phyloP scores from a whole-genome alignment of 2,113 vertebrate species.

The Macquaria ambigua region DNA sequence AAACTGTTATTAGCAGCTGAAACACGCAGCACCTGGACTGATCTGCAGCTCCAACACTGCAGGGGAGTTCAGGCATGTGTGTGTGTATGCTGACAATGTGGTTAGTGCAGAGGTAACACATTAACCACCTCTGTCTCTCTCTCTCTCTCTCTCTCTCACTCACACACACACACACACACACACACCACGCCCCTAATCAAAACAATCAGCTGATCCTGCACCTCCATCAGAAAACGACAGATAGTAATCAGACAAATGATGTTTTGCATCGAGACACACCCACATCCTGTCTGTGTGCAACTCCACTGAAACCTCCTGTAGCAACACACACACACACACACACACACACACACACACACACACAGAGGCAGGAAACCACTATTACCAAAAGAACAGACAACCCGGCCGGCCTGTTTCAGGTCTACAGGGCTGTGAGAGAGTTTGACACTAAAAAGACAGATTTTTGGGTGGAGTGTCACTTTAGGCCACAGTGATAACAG shows the following conservation, averaged over 20 bases:
- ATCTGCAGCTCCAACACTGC: constrained; percentile 8
- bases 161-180: constrained; percentile 6
- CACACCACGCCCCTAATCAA: constrained; percentile 29
- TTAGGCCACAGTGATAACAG: too few species aligned
- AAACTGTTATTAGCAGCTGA: constrained; percentile 9
- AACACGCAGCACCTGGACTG: constrained; percentile 9
- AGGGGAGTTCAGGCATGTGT: not conserved
- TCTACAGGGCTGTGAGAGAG: not conserved
- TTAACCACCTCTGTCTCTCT: not conserved
- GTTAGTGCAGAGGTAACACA: not conserved
- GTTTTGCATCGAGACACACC: not conserved
- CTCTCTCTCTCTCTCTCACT: too few species aligned
- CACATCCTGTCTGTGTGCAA: not conserved
- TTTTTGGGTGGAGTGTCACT: too few species aligned
- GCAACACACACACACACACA: constrained; percentile 10
- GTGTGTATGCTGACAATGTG: not conserved
- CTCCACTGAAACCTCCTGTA: too few species aligned
- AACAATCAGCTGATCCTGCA: constrained; percentile 24
- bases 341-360: constrained; percentile 5
- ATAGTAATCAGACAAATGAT: not conserved
- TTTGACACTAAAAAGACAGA: too few species aligned
- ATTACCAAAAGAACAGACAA: not conserved
- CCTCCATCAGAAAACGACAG: not conserved
- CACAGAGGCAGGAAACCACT: not conserved
- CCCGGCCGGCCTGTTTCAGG: constrained; percentile 18